Evolutionary conservation across 2,113 vertebrate genomes (phyloP), one percentile per base, ranked within the genome.

Genomic region (Scopus umbretta): DNA sequence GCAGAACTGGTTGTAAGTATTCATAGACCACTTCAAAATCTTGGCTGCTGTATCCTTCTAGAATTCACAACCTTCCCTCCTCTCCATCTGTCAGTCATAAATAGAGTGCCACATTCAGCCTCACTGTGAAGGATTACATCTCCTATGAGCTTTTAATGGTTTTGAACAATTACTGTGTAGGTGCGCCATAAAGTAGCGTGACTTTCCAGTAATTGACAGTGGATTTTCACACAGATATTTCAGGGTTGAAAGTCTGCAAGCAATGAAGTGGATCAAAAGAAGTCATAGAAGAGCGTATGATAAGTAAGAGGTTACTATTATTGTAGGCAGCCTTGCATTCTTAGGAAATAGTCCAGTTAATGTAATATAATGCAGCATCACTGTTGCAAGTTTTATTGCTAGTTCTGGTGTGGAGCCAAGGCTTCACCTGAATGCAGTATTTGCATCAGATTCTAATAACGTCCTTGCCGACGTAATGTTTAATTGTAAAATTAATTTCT

Each of bases 91-190:
- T 21, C 59, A 26, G 17, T 62, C 45, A 8, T 12, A 47, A 67
- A 42, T 15, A 47, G 56, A 63, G 26, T 49, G n/a, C 47, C 25
- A 7, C 1, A 0, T 15, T 84, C 27, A 78, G 0, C 22, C 25
- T 83, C 18, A 2, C 61, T 21, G 7, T 16, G 55, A 68, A 66
- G 56, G 67, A 40, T 78, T 38, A 4, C 15, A 47, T 71, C 29
- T 63, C 58, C 49, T 61, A 1, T 34, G 70, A 85, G 26, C 80
- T 73, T 67, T 80, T 45, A 30, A 27, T 80, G 68, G 7, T 27
- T 80, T 81, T 71, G 38, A 67, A 78, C n/a, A 78, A 49, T 45
- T 5, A 16, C 29, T n/a, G 11, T n/a, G 32, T 62, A 58, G 40
- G 26, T 70, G 21, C 53, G 83, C 58, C 3, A 2, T 62, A 53